Conservation (phyloP, 2,888 invertebrate species). For the Allygus modestus region DNA sequence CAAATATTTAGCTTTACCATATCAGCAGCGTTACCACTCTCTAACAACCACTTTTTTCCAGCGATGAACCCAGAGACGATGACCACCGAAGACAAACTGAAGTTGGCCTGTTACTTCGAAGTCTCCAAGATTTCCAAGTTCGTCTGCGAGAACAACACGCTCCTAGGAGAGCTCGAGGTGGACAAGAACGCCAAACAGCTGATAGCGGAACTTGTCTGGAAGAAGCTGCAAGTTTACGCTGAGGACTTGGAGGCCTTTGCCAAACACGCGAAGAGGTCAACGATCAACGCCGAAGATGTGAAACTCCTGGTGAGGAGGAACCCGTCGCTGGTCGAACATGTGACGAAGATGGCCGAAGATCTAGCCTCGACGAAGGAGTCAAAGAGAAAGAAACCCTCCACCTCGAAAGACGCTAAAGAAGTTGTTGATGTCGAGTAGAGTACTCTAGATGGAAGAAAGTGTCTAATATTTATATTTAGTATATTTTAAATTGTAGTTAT, state of each 20-base stretch:
- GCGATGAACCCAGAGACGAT: slow-evolving; percentile 60
- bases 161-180: slow-evolving; percentile 75
- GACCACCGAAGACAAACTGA: slow-evolving; percentile 76
- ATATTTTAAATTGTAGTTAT: too few species aligned
- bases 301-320: slow-evolving; percentile 81
- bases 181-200: slow-evolving; percentile 78
- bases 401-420: slow-evolving; percentile 13
- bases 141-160: slow-evolving; percentile 74
- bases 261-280: slow-evolving; percentile 81
- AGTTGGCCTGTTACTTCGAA: slow-evolving; percentile 78
- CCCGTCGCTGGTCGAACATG: slow-evolving; percentile 75
- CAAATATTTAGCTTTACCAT: too few species aligned
- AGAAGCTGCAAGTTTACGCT: slow-evolving; percentile 78
- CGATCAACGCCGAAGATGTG: slow-evolving; percentile 81
- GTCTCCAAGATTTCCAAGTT: slow-evolving; percentile 78
- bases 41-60: neutral
- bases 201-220: slow-evolving; percentile 79
- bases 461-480: too few species aligned
- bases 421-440: neutral
- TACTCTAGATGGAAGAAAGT: too few species aligned
- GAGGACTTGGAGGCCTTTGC: slow-evolving; percentile 82
- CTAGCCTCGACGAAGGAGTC: neutral
- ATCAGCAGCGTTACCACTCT: too few species aligned
- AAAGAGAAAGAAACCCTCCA: slow-evolving; percentile 11
- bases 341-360: slow-evolving; percentile 45